Evolutionary conservation across 35 echinoderm and acorn worm genomes (phyloP).

Genomic region (Chiridota heheva): DNA sequence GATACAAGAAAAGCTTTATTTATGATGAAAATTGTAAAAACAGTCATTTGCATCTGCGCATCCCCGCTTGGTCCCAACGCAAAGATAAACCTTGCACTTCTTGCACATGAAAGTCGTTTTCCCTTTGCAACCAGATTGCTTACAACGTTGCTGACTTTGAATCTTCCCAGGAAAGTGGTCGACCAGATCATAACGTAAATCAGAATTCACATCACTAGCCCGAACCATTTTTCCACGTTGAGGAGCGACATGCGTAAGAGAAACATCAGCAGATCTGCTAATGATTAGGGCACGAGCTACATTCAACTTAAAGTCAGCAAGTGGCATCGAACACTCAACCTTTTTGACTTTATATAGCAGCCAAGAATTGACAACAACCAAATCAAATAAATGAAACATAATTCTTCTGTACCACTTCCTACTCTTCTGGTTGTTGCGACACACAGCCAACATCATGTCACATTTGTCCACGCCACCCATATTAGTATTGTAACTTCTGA

Average conservation of each 20-base stretch:
- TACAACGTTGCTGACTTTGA: constrained; percentile 1
- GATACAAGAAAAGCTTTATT: too few species aligned
- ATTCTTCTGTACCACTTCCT: constrained; percentile 19
- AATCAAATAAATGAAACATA: constrained; percentile 6
- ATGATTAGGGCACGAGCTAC: neutral
- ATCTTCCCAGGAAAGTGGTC: neutral
- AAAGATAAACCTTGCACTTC: constrained; percentile 22
- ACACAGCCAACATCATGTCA: constrained; percentile 5
- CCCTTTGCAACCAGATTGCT: neutral
- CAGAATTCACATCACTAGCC: constrained; percentile 7
- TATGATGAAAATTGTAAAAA: too few species aligned
- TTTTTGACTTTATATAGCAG: constrained; percentile 14
- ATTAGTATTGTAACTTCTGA: neutral
- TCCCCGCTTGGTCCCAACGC: constrained; percentile 16
- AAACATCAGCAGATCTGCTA: neutral
- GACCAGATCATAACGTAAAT: neutral
- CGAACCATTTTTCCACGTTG: too few species aligned
- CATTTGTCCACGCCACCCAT: neutral
- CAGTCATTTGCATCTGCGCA: too few species aligned
- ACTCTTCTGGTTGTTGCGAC: constrained; percentile 3
- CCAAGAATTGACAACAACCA: constrained; percentile 16
- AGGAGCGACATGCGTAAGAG: too few species aligned
- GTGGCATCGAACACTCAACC: neutral
- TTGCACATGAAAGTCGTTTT: constrained; percentile 25
- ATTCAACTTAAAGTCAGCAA: neutral